Conservation (phyloP, 2,797 vertebrate genomes). For the Loris lydekkerianus region DNA sequence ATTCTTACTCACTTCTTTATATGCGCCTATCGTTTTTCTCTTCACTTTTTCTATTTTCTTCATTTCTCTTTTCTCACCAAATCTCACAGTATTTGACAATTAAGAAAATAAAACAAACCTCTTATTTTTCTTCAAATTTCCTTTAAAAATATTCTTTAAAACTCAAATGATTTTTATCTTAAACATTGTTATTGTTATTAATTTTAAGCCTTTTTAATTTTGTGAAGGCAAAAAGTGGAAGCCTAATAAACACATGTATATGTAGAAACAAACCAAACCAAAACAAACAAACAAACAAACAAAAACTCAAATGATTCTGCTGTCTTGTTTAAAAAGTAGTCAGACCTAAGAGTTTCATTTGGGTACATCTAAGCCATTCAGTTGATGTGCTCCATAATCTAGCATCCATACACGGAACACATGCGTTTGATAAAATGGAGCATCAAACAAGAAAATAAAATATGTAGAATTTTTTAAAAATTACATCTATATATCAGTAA, state of each 20-base stretch:
- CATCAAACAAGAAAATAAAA: background rate
- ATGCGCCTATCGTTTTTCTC: background rate
- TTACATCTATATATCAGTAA: too few relatives aligned
- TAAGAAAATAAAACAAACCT: slow-evolving; percentile 14
- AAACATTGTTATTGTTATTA: too few relatives aligned
- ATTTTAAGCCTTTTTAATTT: too few relatives aligned
- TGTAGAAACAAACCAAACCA: too few relatives aligned
- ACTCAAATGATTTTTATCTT: background rate
- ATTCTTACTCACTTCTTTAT: background rate
- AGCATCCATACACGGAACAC: background rate
- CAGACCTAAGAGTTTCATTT: background rate
- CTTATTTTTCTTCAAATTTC: background rate
- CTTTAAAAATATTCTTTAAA: slow-evolving; percentile 4
- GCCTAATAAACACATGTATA: too few relatives aligned
- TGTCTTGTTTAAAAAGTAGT: background rate
- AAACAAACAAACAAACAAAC: too few relatives aligned
- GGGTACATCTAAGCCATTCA: background rate
- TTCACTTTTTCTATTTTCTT: background rate
- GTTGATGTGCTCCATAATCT: background rate
- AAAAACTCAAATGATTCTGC: background rate
- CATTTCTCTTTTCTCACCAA: background rate
- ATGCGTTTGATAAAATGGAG: background rate
- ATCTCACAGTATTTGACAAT: background rate
- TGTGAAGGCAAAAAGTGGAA: too few relatives aligned
- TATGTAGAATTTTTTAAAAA: background rate